Base-by-base conservation (phyloP, 1,140 invertebrate genomes). In the Aphaenogaster rudis region DNA sequence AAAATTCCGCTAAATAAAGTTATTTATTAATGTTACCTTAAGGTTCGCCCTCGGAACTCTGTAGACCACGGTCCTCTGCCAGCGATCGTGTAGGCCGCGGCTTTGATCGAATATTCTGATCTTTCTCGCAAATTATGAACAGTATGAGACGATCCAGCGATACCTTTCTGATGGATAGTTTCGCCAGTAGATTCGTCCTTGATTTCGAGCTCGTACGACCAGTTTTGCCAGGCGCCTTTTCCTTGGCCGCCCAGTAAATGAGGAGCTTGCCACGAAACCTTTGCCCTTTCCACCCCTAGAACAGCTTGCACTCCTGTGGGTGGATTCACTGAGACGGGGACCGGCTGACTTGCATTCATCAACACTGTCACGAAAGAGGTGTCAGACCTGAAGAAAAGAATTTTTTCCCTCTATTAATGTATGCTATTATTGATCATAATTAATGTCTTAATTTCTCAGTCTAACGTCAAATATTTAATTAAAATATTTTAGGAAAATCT, bases 201-300 rank as follows among this genome's bases (percentile, higher is more conserved):
- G 0, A 98, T 96, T 88, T 97, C 97, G 28, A 99, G 95, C 92
- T 98, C 97, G 94, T 98, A 99, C 0, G 96, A 96, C 98, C 98
- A 99, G 86, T 97, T 97, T 89, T 97, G 97, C 97, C 98, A 99
- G 0, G 98, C 97, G 0, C 97, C 97, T 66, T 96, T 97, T 1
- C 98, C 98, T 94, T 98, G 98, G 48, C 97, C 97, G 11, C 97
- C 97, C 15, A 98, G 93, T 1, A 97, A 93, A 92, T 97, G 96
- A 0, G 98, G 98, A 7, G 96, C 96, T 45, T 97, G 96, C 98
- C 98, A 99, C 0, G 96, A 96, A 13, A 98, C 96, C 91, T 97
- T 97, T 0, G 97, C 97, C n/a, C 96, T 96, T 87, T 96, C 96
- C 0, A 96, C 96, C 0, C 97, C 97, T 91, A 99, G 97, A 64